Conservation (phyloP, 2,797 vertebrate species). For the Onychomys torridus region DNA sequence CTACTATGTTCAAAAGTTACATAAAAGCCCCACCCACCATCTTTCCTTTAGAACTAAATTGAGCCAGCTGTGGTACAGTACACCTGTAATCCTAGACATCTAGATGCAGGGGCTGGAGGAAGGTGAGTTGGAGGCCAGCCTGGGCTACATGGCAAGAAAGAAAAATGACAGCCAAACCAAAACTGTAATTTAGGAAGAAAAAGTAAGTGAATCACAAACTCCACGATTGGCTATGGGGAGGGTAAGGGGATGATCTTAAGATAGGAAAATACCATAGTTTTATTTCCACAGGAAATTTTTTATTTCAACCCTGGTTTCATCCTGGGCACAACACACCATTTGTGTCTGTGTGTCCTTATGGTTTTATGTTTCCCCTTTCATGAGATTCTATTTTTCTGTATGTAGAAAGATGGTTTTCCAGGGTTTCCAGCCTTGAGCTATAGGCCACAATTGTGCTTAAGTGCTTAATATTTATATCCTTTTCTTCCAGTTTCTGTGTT, state of each 20-base stretch:
- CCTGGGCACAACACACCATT: constrained; percentile 14
- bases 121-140: background rate
- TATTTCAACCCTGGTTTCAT: constrained; percentile 34
- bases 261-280: constrained; percentile 8
- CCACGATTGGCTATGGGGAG: background rate
- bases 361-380: constrained; percentile 83
- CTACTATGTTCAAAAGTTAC: background rate
- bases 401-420: constrained; percentile 76
- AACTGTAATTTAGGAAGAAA: background rate
- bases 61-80: background rate
- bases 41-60: background rate
- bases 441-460: constrained; percentile 83
- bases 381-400: constrained; percentile 83
- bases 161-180: background rate
- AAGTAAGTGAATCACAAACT: background rate
- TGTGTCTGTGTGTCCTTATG: constrained; percentile 78
- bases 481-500: constrained; percentile 64
- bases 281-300: constrained; percentile 44
- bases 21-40: background rate
- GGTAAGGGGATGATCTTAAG: background rate
- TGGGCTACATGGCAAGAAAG: background rate
- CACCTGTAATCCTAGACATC: background rate
- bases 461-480: constrained; percentile 86
- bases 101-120: background rate
- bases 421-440: constrained; percentile 84